Evolutionary conservation across 2,888 invertebrate genomes (phyloP).

Genomic region (Catocala fraxini): DNA sequence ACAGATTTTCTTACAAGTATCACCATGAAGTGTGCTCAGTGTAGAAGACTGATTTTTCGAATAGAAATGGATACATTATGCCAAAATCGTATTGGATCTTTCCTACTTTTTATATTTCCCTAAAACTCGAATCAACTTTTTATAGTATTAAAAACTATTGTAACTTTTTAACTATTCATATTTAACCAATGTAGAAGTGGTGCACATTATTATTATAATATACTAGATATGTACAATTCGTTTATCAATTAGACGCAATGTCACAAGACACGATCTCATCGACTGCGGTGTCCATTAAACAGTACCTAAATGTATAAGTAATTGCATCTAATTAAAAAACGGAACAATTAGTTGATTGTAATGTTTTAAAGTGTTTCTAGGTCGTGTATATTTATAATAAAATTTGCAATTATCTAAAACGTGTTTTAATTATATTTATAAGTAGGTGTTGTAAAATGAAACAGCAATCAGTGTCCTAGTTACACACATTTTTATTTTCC

Average conservation of each 20-base stretch:
- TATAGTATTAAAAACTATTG: constrained; percentile 40
- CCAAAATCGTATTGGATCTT: constrained; percentile 64
- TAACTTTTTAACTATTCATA: constrained; percentile 48
- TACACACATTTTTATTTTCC: constrained; percentile 85
- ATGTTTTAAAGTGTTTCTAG: constrained; percentile 66
- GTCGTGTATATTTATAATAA: constrained; percentile 76
- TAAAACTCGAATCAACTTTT: constrained; percentile 44
- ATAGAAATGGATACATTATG: constrained; percentile 54
- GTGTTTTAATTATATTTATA: constrained; percentile 48
- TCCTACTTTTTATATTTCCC: constrained; percentile 54
- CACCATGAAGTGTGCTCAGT: constrained; percentile 73
- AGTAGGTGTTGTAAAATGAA: constrained; percentile 59
- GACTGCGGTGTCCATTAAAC: constrained; percentile 23
- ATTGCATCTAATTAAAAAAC: constrained; percentile 46
- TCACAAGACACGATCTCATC: constrained; percentile 26
- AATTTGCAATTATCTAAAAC: constrained; percentile 63
- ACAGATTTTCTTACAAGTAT: constrained; percentile 50
- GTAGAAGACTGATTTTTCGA: constrained; percentile 84
- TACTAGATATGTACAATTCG: constrained; percentile 43
- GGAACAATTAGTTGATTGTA: constrained; percentile 50
- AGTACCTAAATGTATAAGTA: constrained; percentile 13
- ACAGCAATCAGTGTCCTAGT: constrained; percentile 78
- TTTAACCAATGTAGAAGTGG: constrained; percentile 62
- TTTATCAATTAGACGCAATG: constrained; percentile 45
- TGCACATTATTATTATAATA: constrained; percentile 62